These are phyloP conservation scores for Brachionus sp. DNA, from an alignment of 1,140 invertebrate genomes.

Conservation along the genomic window DNA sequence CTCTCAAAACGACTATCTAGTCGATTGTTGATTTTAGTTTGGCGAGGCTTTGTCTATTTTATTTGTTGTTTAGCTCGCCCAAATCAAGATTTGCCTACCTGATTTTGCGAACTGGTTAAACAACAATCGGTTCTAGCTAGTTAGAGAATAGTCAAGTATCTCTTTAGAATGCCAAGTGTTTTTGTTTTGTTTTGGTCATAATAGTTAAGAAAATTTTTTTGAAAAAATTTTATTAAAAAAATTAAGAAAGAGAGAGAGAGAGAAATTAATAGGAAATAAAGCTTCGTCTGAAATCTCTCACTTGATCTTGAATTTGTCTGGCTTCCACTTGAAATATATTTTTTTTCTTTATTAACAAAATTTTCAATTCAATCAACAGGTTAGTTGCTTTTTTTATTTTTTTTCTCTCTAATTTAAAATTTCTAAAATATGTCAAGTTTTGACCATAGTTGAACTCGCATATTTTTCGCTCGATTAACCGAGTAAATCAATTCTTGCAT, in stretches of 20 bases:
- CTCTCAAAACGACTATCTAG: slow-evolving; percentile 6
- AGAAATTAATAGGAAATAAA: neutral
- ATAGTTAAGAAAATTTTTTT: neutral
- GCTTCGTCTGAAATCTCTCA: neutral
- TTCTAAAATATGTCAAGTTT: neutral
- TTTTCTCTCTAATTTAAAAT: neutral
- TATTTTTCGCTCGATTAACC: neutral
- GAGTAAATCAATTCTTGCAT: neutral
- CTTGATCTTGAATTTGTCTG: neutral
- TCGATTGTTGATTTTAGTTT: neutral
- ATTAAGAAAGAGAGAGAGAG: neutral
- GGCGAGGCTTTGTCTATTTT: neutral
- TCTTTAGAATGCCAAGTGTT: neutral
- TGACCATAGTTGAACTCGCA: neutral
- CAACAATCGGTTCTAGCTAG: neutral
- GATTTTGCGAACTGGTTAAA: slow-evolving; percentile 9
- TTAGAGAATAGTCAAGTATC: slow-evolving; percentile 6
- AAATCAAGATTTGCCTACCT: neutral
- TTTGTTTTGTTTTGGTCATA: neutral
- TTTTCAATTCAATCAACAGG: neutral
- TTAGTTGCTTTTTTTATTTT: neutral
- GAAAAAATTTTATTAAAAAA: neutral
- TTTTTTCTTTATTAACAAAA: no score
- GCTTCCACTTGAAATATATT: neutral
- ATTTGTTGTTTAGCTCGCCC: neutral